Evolutionary conservation across 2,888 invertebrate genomes (phyloP).

Genomic region (Fragum fragum): DNA sequence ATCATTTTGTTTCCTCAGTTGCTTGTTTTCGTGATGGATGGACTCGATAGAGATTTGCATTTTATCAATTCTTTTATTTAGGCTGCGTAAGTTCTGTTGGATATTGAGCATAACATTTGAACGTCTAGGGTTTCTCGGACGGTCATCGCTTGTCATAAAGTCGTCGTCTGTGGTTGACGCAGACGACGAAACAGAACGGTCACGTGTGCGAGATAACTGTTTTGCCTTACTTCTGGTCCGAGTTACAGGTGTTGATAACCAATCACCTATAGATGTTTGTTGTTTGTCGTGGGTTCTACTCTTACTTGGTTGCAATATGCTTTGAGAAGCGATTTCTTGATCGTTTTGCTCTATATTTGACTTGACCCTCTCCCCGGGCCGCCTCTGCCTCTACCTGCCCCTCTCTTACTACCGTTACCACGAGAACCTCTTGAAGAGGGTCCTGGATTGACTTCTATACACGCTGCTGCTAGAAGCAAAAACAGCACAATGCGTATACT

Average conservation of each 20-base stretch:
- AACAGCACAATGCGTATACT: slow-evolving; percentile 13
- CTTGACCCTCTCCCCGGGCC: slow-evolving; percentile 3
- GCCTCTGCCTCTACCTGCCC: slow-evolving; percentile 1
- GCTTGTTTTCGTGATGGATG: not conserved
- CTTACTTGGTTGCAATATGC: slow-evolving; percentile 1
- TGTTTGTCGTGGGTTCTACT: slow-evolving; percentile 6
- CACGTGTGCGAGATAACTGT: not conserved
- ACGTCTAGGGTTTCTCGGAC: not conserved
- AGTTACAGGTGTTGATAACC: not conserved
- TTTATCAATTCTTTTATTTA: not conserved
- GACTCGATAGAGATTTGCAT: not conserved
- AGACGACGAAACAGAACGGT: not conserved
- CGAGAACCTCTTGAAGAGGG: slow-evolving; percentile 2
- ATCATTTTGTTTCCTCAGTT: not conserved
- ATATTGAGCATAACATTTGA: not conserved
- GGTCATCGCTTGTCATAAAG: slow-evolving; percentile 2
- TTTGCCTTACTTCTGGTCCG: not conserved
- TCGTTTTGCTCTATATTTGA: slow-evolving; percentile 11
- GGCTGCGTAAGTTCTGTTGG: slow-evolving; percentile 6
- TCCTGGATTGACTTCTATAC: slow-evolving; percentile 22
- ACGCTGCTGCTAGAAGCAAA: not conserved
- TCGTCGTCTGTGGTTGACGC: slow-evolving; percentile 6
- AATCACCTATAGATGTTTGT: slow-evolving; percentile 2
- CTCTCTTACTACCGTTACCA: slow-evolving; percentile 6
- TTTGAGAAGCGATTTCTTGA: slow-evolving; percentile 15